Base-by-base conservation (phyloP, 2,113 vertebrate genomes). In the Aegotheles bennettii region DNA sequence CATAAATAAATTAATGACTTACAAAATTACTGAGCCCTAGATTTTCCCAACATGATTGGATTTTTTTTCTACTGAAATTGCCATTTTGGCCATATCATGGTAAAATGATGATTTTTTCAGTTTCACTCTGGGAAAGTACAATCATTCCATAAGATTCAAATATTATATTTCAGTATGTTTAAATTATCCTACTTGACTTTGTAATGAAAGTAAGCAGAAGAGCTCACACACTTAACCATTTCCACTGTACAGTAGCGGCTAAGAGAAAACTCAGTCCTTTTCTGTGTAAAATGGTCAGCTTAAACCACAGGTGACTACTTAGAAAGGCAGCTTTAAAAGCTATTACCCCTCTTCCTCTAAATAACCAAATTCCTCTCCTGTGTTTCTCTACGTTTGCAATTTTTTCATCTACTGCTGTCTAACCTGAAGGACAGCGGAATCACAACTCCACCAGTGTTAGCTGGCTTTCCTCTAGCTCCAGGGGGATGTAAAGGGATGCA, bases 341-440 rank as follows among this genome's bases (percentile, higher is more conserved):
- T 35, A 4, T 38, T 71, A 31, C 25, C 14, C 51, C 38, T 42
- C 25, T 45, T 69, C 43, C 19, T 80, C 53, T 33, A n/a, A 40
- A 64, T 28, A 56, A 75, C 16, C 54, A 74, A 1, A 21, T 53
- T 77, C 35, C 26, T 51, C 2, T 2, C 31, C 16, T 1, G 0
- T n/a, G 16, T 33, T 87, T 71, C 64, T 36, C 7, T 33, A 47
- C 1, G 3, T 25, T 79, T 53, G 19, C 7, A 29, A 25, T 11
- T 53, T 64, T 89, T 88, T 42, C 14, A 45, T 17, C 40, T 69
- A 24, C 31, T 24, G 3, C 40, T 57, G 11, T n/a, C 33, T 38
- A 38, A 68, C 24, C 29, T 29, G 26, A 26, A 89, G 61, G 50
- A 59, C 18, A 38, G 38, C 54, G 25, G 24, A 71, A 70, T 42